Evolutionary conservation across 2,113 vertebrate genomes (phyloP).

Genomic region (Pterocles orientalis): DNA sequence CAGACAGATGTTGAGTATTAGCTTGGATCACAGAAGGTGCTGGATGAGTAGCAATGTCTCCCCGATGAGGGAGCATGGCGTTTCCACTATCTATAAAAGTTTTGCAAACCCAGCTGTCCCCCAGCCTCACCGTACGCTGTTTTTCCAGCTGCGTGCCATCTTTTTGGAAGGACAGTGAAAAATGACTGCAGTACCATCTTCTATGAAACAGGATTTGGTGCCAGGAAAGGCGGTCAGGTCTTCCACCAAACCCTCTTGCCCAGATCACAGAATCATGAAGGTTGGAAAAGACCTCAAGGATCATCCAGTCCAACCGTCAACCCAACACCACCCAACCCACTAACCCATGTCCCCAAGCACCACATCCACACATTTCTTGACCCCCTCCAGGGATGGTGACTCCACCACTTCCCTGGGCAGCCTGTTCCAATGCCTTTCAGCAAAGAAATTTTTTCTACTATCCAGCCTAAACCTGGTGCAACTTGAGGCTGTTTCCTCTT

Average conservation of each 20-base stretch:
- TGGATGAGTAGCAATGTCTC: not conserved
- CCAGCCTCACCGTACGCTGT: not conserved
- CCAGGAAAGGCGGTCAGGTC: not conserved
- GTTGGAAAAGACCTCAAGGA: too few species aligned
- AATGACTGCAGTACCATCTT: not conserved
- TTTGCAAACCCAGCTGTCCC: not conserved
- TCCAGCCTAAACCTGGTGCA: too few species aligned
- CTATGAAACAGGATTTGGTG: not conserved
- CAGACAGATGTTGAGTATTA: not conserved
- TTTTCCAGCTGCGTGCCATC: not conserved
- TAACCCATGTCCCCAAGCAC: too few species aligned
- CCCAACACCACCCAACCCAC: too few species aligned
- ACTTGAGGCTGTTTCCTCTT: too few species aligned
- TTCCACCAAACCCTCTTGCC: not conserved
- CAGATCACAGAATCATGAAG: not conserved
- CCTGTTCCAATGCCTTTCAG: too few species aligned
- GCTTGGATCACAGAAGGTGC: not conserved
- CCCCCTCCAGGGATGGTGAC: too few species aligned
- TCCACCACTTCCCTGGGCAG: too few species aligned
- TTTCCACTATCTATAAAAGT: not conserved
- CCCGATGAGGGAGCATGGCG: not conserved
- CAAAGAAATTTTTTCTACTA: too few species aligned
- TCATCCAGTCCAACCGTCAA: too few species aligned
- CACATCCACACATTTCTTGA: too few species aligned
- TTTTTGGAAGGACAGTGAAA: not conserved